These are phyloP conservation scores for Pseudorhombus dupliciocellatus DNA, from an alignment of 2,113 vertebrate species.

Conservation along the genomic window DNA sequence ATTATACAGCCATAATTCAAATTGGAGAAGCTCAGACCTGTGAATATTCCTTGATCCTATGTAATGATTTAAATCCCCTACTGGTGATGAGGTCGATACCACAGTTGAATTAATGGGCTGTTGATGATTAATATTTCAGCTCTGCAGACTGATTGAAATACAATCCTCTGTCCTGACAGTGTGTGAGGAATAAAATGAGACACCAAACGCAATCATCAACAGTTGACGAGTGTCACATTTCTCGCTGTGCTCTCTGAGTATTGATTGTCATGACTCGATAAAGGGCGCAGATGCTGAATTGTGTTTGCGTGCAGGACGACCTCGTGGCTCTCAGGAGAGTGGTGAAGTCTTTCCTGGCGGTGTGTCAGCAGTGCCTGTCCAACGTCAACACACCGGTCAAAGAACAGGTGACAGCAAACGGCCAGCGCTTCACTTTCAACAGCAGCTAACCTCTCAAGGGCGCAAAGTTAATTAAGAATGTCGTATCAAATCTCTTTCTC, in stretches of 20 bases:
- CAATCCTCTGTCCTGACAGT: too few species aligned
- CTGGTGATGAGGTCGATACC: background rate
- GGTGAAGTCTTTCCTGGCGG: slow-evolving; percentile 96
- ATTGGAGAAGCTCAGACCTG: too few species aligned
- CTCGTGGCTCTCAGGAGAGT: slow-evolving; percentile 94
- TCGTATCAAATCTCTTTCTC: background rate
- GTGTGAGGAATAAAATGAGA: background rate
- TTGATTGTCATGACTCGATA: slow-evolving; percentile 15
- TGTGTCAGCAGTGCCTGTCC: slow-evolving; percentile 99
- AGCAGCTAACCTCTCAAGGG: too few species aligned
- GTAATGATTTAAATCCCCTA: background rate
- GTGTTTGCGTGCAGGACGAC: slow-evolving; percentile 85
- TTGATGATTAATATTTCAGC: background rate
- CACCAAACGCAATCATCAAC: background rate
- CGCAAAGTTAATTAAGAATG: too few species aligned
- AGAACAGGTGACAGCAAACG: slow-evolving; percentile 86
- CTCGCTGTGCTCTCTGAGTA: background rate
- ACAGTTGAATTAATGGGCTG: background rate
- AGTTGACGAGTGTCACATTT: background rate
- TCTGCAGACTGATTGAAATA: background rate
- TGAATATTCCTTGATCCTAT: too few species aligned
- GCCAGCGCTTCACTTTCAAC: too few species aligned
- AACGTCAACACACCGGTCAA: slow-evolving; percentile 98
- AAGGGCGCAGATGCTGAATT: background rate
- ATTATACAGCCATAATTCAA: too few species aligned